Conservation (phyloP, 2,888 invertebrate genomes). For the Spisula subtruncata region DNA sequence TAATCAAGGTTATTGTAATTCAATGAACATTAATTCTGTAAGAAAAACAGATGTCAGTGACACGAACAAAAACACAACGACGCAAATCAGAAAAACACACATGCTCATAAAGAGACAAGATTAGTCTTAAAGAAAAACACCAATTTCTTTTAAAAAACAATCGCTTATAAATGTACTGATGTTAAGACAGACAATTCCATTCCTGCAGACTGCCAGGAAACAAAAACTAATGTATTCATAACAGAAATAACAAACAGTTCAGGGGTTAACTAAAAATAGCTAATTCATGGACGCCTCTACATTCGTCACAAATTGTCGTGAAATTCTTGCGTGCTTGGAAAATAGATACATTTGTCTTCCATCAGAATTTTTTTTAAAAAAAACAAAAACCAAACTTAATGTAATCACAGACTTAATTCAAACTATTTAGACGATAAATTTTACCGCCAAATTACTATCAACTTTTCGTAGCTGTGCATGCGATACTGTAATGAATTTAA, state of each 20-base stretch:
- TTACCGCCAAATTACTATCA: constrained; percentile 9
- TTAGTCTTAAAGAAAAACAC: neutral
- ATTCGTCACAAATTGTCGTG: neutral
- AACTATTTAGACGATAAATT: constrained; percentile 31
- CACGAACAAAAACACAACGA: neutral
- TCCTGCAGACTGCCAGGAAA: neutral
- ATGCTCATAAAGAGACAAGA: no score
- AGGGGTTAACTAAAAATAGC: neutral
- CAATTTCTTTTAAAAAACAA: neutral
- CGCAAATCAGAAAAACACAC: neutral
- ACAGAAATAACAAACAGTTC: neutral
- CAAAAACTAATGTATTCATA: neutral
- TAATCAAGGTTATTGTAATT: no score
- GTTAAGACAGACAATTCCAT: neutral
- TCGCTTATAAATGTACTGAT: neutral
- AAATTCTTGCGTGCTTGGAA: neutral
- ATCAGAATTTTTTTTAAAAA: no score
- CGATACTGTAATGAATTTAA: constrained; percentile 27
- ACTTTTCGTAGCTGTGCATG: neutral
- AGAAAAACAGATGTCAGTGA: no score
- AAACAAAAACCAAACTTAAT: constrained; percentile 23
- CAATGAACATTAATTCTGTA: no score
- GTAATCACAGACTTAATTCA: constrained; percentile 29
- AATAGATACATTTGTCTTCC: neutral
- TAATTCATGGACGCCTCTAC: neutral